Conservation (phyloP, 64 coral and sea anemone genomes). For the Stichodactyla mertensii region DNA sequence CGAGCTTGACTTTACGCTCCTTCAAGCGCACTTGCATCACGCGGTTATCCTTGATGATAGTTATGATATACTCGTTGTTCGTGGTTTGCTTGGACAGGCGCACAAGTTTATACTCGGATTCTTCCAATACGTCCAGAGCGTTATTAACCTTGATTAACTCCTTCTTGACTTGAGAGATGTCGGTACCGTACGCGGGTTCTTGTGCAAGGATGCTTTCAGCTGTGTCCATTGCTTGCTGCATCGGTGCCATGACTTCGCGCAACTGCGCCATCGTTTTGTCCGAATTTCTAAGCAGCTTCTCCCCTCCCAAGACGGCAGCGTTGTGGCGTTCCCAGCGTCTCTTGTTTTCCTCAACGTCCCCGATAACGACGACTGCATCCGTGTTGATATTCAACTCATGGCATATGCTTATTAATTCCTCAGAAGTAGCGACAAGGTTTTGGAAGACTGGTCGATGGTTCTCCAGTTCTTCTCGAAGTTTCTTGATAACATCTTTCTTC, state of each 20-base stretch:
- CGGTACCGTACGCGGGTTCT: slow-evolving; percentile 64
- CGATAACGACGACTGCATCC: slow-evolving; percentile 71
- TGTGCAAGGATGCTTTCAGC: slow-evolving; percentile 73
- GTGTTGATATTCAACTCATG: slow-evolving; percentile 79
- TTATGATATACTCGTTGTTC: slow-evolving; percentile 94
- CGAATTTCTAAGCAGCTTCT: slow-evolving; percentile 74
- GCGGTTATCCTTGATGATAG: slow-evolving; percentile 83
- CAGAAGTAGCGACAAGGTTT: slow-evolving; percentile 55
- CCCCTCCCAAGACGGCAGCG: slow-evolving; percentile 46
- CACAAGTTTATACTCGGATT: slow-evolving; percentile 75
- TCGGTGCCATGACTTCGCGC: slow-evolving; percentile 71
- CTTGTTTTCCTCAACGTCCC: slow-evolving; percentile 74
- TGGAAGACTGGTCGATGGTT: slow-evolving; percentile 67
- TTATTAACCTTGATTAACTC: slow-evolving; percentile 82
- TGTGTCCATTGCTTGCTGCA: slow-evolving; percentile 82
- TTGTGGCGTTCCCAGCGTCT: slow-evolving; percentile 69
- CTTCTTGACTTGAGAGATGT: slow-evolving; percentile 67
- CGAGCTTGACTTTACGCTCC: slow-evolving; percentile 86
- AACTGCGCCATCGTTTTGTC: slow-evolving; percentile 81
- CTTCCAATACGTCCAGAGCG: slow-evolving; percentile 69
- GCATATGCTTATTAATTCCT: slow-evolving; percentile 69
- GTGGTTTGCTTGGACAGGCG: slow-evolving; percentile 82
- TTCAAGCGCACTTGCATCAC: slow-evolving; percentile 94
- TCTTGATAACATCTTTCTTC: slow-evolving; percentile 75
- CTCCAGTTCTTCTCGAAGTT: slow-evolving; percentile 54